phyloP scores from a whole-genome alignment of 2,113 vertebrate species.

The Sceloporus tristichus region DNA sequence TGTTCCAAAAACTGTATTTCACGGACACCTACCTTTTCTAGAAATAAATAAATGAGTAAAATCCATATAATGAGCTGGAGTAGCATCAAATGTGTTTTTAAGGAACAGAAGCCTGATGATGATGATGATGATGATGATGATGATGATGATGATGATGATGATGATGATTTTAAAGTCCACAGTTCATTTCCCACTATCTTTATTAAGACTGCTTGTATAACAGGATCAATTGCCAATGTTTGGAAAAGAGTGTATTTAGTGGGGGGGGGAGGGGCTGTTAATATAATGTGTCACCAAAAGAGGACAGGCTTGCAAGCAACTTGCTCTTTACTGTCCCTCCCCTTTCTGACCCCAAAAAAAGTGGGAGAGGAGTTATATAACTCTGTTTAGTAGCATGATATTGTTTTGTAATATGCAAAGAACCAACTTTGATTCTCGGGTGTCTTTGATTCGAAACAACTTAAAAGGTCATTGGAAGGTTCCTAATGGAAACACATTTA shows the following conservation, averaged over 20 bases:
- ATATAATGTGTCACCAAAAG: background rate
- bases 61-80: no score
- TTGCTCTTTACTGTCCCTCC: background rate
- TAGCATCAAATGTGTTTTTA: background rate
- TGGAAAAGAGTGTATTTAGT: background rate
- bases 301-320: background rate
- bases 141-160: no score
- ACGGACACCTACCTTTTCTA: background rate
- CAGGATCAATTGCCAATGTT: background rate
- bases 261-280: background rate
- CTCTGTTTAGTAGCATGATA: conserved; percentile 3
- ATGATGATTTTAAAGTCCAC: background rate
- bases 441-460: conserved; percentile 11
- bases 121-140: background rate
- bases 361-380: background rate
- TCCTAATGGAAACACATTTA: conserved; percentile 30
- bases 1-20: background rate
- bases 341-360: background rate
- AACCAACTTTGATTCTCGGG: background rate
- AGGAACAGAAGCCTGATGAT: background rate
- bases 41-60: background rate
- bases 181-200: background rate
- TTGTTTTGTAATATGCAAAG: background rate
- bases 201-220: background rate
- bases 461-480: conserved; percentile 25